Conservation (phyloP, 2,113 vertebrate genomes). For the Heterotis niloticus region DNA sequence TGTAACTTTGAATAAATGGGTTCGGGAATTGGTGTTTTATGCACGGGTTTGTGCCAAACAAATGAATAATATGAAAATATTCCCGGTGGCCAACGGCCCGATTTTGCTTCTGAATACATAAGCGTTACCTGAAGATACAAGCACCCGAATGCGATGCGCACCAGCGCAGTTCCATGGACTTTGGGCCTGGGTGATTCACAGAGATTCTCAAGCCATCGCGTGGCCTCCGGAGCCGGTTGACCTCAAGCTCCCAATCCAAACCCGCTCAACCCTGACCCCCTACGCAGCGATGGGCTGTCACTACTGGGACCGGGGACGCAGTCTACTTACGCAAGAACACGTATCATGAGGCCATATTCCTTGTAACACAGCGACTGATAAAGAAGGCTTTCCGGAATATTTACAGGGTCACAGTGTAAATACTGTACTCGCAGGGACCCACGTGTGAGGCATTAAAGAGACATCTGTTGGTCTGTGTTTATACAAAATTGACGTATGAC, state of each 20-base stretch:
- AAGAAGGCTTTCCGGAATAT: neutral
- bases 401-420: neutral
- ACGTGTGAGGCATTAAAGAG: neutral
- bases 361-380: neutral
- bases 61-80: slow-evolving; percentile 40
- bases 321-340: neutral
- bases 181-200: slow-evolving; percentile 35
- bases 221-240: neutral
- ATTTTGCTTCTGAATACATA: slow-evolving; percentile 27
- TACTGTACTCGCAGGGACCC: too few species aligned
- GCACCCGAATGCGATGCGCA: slow-evolving; percentile 35
- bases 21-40: slow-evolving; percentile 12
- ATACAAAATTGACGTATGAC: neutral
- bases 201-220: neutral
- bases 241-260: neutral
- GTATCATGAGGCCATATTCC: neutral
- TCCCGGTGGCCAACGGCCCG: slow-evolving; percentile 25
- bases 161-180: slow-evolving; percentile 45
- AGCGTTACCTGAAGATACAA: neutral
- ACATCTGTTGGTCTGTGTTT: neutral
- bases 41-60: slow-evolving; percentile 33
- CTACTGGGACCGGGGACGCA: neutral
- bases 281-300: neutral
- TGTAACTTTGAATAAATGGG: slow-evolving; percentile 32
- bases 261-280: neutral